Evolutionary conservation across 1,140 invertebrate species (phyloP).

Genomic region (Drosophila arawakana): DNA sequence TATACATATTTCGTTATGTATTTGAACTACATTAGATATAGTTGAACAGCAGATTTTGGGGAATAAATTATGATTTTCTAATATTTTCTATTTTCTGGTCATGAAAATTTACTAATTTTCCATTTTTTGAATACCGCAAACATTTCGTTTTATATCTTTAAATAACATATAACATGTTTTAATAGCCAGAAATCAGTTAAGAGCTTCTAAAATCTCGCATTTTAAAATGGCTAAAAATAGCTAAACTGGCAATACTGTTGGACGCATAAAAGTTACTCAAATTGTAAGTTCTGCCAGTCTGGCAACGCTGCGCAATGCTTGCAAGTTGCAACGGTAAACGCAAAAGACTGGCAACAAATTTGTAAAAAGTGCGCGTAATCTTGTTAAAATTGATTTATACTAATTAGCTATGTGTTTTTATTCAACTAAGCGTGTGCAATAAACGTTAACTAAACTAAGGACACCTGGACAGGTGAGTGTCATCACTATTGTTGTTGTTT

Average conservation of each 20-base stretch:
- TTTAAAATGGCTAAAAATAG: too few species aligned
- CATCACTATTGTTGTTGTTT: not conserved
- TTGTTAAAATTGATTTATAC: conserved; percentile 23
- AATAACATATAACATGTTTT: too few species aligned
- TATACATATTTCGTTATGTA: too few species aligned
- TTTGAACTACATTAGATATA: too few species aligned
- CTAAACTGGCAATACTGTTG: not conserved
- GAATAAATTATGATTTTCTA: too few species aligned
- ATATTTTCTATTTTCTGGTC: too few species aligned
- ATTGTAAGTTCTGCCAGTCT: not conserved
- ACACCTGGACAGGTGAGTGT: conserved; percentile 28
- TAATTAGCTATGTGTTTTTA: conserved; percentile 4
- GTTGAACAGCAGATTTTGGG: too few species aligned
- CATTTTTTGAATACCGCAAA: too few species aligned
- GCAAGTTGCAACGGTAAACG: conserved; percentile 31
- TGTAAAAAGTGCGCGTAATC: conserved; percentile 39
- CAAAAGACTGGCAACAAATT: conserved; percentile 16
- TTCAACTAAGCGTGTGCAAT: conserved; percentile 13
- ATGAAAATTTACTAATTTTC: too few species aligned
- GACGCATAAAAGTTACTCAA: not conserved
- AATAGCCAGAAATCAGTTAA: too few species aligned
- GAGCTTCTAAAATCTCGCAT: too few species aligned
- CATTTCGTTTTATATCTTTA: too few species aligned
- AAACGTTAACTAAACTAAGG: conserved; percentile 13
- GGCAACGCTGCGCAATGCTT: conserved; percentile 5